Percentiles rank a stretch among this genome's conserved stretches.
Evolutionary conservation across 2,797 vertebrate species (phyloP).

Genomic region (Xiphorhynchus erythropygius): DNA sequence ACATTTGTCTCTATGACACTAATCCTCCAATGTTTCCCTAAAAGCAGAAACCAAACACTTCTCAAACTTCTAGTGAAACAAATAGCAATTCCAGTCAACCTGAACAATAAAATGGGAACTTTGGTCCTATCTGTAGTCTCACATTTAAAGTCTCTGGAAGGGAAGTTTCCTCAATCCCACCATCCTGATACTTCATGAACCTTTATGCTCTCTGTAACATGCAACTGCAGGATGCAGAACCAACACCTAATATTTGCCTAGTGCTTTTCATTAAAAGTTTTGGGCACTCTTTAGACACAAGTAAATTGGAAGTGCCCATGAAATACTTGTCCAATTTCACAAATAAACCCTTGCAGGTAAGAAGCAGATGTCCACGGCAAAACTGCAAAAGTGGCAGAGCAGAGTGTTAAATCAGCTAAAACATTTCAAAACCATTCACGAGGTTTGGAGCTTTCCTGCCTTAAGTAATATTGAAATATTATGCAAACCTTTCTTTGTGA

Average conservation of each 20-base stretch:
- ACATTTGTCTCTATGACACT: conserved; percentile 26
- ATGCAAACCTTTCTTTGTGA: conserved; percentile 39
- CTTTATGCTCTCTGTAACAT: conserved; percentile 22
- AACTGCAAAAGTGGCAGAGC: not conserved
- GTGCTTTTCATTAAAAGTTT: not conserved
- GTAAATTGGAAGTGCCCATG: not conserved
- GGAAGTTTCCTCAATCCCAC: conserved; percentile 53
- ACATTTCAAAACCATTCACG: conserved; percentile 1
- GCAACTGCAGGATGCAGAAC: not conserved
- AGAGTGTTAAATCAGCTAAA: not conserved
- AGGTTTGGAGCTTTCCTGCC: conserved; percentile 32
- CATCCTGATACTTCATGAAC: conserved; percentile 54
- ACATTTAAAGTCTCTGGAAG: conserved; percentile 68
- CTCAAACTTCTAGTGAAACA: conserved; percentile 61
- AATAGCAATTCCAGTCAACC: conserved; percentile 64
- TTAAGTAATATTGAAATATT: conserved; percentile 50
- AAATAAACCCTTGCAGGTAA: not conserved
- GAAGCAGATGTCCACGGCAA: not conserved
- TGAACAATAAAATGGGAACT: conserved; percentile 67
- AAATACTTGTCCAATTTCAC: conserved; percentile 27
- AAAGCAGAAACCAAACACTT: conserved; percentile 68
- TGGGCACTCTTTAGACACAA: conserved; percentile 1
- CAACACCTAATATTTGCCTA: not conserved
- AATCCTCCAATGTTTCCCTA: conserved; percentile 41
- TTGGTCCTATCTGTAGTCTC: conserved; percentile 70